Base-by-base conservation (phyloP, 2,888 invertebrate genomes). In the Leptinotarsa juncta region DNA sequence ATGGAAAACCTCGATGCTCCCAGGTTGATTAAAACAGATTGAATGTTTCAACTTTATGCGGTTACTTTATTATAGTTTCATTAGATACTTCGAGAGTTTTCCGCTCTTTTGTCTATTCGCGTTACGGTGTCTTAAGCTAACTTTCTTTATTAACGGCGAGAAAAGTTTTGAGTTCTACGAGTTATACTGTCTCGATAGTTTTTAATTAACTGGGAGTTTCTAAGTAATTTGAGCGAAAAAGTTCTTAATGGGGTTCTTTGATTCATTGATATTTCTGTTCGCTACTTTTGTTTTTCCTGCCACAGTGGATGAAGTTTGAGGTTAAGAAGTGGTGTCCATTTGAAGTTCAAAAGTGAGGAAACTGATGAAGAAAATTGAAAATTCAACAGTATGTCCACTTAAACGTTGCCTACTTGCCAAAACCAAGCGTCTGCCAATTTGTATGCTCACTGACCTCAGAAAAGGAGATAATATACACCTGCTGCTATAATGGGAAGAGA, bases 11-110 rank as follows among this genome's bases (percentile, higher is more conserved):
- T 83, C 85, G 86, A 86, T 85, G 86, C 84, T 86, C 85, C 83
- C 85, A 82, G 84, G 85, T 86, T 88, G 87, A 88, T 88, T 88
- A 88, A 88, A 88, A 88, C 87, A 87, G 87, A 88, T 88, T 88
- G 88, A 88, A 88, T 88, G 87, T 87, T 87, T 87, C 85, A 87
- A 86, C 86, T 87, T 86, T 85, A 85, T 83, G 85, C 84, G 85
- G 85, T 85, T 84, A 84, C 85, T 85, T 85, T 85, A 85, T 85
- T 85, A 85, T 85, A 85, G 85, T 85, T 85, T 85, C 85, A 85
- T 85, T 85, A 84, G 83, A 79, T 83, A 84, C 83, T 84, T 83
- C 78, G 83, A 79, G 82, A 83, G 77, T 82, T 84, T 81, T 70
- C 76, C 67, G 71, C 71, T 67, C 70, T 70, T 76, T 73, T 76